Base-by-base conservation (phyloP, 1,140 invertebrate species). In the Carcinoscorpius rotundicauda region DNA sequence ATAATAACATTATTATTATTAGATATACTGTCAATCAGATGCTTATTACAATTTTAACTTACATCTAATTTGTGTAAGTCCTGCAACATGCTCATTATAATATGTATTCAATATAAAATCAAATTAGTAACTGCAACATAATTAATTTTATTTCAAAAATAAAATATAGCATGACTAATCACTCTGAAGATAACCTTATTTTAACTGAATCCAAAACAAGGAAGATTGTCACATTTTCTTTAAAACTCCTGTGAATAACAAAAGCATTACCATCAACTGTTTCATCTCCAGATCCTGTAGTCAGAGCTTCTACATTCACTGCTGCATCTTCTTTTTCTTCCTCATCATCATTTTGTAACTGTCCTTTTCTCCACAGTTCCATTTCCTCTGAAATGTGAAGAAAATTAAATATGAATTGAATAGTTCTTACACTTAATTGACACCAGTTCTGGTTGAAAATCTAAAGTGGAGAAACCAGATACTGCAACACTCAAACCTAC, bases 321-420 rank as follows among this genome's bases (percentile, higher is more conserved):
- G 64, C 63, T 0, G 90, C 89, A 70, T 91, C 92, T 51, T 85
- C 82, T 75, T 93, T 90, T 9, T 70, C 73, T 49, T 75, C 70
- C 71, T 92, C 88, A 71, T 89, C 87, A 66, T 91, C 89, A 68
- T 96, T 93, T 48, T 91, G 88, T 74, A 95, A 88, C 77, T 95
- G 88, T 56, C 91, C 91, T 77, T 95, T 89, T 5, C 85, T 80
- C 79, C 92, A 95, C 51, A 95, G 77, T 74, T 95, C 91, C 70
- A 95, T 75, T 74, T 94, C 91, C 68, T 87, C 71, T 74, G 63
- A 3, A 49, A 65, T 55, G 52, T 61, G 29, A 29, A 29, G 29
- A 29, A 64, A 6, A 64, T 58, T 6, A 6, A 57, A 66, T 51
- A 62, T 66, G 48, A 56, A 29, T 29, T 29, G 29, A 29, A 29